Percentiles rank a stretch among this genome's conserved stretches.
These are phyloP conservation scores for Petrolisthes cinctipes DNA, from an alignment of 2,888 invertebrate species.

Conservation along the genomic window DNA sequence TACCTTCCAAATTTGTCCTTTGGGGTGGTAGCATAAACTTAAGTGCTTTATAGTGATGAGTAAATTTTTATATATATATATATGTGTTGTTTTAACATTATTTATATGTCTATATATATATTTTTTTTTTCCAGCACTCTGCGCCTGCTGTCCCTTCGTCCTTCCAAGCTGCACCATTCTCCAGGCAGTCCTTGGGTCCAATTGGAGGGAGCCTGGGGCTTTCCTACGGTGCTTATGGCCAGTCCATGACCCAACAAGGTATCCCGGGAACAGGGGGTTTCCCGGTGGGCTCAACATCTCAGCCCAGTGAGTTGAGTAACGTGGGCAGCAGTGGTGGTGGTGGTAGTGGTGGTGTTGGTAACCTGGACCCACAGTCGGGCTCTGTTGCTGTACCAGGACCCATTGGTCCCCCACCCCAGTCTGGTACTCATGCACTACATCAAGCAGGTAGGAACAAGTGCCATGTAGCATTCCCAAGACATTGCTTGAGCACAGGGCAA, in stretches of 20 bases:
- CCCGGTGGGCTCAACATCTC: constrained; percentile 50
- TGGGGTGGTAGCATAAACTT: no score
- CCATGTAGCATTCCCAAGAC: constrained; percentile 4
- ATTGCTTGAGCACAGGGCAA: neutral
- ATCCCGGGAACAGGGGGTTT: constrained; percentile 56
- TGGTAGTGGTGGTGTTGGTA: constrained; percentile 49
- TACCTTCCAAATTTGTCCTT: no score
- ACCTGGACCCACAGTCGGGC: constrained; percentile 48
- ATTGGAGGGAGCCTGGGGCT: constrained; percentile 64
- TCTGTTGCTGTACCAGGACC: constrained; percentile 55
- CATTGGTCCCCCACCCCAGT: constrained; percentile 60
- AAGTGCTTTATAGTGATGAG: neutral
- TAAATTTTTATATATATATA: neutral
- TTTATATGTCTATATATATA: no score
- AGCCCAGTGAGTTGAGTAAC: constrained; percentile 64
- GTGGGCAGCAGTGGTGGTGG: constrained; percentile 47
- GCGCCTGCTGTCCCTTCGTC: constrained; percentile 76
- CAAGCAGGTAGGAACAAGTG: constrained; percentile 60
- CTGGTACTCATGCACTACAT: constrained; percentile 54
- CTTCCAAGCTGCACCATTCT: constrained; percentile 61
- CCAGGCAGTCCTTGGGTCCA: constrained; percentile 66
- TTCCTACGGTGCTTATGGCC: constrained; percentile 61
- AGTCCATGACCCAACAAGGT: constrained; percentile 64
- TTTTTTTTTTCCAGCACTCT: constrained; percentile 65
- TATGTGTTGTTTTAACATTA: no score